Conservation (phyloP, 2,113 vertebrate species). For the Puffinus mauretanicus region DNA sequence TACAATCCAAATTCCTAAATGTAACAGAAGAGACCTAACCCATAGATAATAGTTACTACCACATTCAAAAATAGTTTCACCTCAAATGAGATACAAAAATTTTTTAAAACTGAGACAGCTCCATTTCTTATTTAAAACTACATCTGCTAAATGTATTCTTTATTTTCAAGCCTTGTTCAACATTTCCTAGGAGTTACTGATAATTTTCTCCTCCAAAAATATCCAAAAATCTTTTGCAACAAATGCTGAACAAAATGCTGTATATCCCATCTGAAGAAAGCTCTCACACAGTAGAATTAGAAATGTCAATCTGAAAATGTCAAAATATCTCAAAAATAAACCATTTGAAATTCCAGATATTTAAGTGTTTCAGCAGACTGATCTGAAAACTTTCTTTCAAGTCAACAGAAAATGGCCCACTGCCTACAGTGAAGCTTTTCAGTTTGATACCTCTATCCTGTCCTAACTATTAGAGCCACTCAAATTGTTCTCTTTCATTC, state of each 20-base stretch:
- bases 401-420: neutral
- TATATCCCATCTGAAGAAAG: neutral
- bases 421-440: neutral
- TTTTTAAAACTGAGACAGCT: neutral
- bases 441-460: neutral
- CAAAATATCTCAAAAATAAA: conserved; percentile 7
- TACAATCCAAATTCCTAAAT: neutral
- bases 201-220: conserved; percentile 14
- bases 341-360: neutral
- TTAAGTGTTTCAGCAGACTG: neutral
- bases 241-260: neutral
- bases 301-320: conserved; percentile 24
- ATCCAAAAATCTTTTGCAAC: neutral
- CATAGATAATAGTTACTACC: neutral
- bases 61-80: neutral
- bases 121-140: neutral
- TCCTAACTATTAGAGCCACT: neutral
- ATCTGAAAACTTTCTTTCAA: neutral
- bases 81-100: neutral
- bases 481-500: neutral
- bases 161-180: neutral
- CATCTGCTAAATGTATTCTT: neutral
- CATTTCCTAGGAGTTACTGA: neutral
- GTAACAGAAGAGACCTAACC: neutral
- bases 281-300: neutral